These are phyloP conservation scores for Nomada fucata DNA, from an alignment of 2,888 invertebrate species.

Conservation along the genomic window DNA sequence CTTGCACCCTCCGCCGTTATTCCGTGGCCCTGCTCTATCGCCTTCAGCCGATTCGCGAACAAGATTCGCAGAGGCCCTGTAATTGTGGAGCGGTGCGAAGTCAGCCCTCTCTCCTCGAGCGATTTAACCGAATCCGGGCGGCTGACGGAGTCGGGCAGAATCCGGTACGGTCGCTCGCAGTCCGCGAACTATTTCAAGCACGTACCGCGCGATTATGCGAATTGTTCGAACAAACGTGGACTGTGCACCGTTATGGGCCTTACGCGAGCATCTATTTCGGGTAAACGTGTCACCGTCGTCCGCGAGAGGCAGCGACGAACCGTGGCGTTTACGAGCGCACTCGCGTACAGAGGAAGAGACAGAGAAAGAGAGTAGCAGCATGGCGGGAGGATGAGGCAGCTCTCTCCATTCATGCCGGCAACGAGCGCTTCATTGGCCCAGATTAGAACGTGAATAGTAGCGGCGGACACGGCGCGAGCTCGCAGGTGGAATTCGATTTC, in stretches of 20 bases:
- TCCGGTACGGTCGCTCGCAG: slow-evolving; percentile 1
- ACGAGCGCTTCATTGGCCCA: slow-evolving; percentile 76
- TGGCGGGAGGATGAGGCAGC: slow-evolving; percentile 12
- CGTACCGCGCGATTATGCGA: slow-evolving; percentile 19
- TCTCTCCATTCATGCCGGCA: slow-evolving; percentile 72
- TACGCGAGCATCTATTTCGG: slow-evolving; percentile 72
- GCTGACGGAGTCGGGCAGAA: slow-evolving; percentile 1
- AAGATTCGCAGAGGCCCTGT: background rate
- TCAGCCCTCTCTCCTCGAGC: background rate
- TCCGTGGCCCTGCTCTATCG: background rate
- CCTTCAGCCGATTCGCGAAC: background rate
- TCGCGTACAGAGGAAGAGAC: slow-evolving; percentile 10
- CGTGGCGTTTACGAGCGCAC: slow-evolving; percentile 55
- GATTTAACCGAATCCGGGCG: background rate
- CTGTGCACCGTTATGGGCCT: slow-evolving; percentile 63
- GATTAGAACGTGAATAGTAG: slow-evolving; percentile 76
- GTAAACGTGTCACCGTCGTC: slow-evolving; percentile 67
- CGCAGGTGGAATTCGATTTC: slow-evolving; percentile 68
- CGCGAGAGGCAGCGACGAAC: slow-evolving; percentile 29
- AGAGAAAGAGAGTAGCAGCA: background rate
- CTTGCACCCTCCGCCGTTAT: background rate
- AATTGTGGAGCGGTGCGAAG: background rate
- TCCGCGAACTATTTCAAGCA: slow-evolving; percentile 5
- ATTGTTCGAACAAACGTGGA: slow-evolving; percentile 37
- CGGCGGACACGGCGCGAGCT: slow-evolving; percentile 58